Conservation (phyloP, 2,888 invertebrate genomes). For the Sarcophaga variegata region DNA sequence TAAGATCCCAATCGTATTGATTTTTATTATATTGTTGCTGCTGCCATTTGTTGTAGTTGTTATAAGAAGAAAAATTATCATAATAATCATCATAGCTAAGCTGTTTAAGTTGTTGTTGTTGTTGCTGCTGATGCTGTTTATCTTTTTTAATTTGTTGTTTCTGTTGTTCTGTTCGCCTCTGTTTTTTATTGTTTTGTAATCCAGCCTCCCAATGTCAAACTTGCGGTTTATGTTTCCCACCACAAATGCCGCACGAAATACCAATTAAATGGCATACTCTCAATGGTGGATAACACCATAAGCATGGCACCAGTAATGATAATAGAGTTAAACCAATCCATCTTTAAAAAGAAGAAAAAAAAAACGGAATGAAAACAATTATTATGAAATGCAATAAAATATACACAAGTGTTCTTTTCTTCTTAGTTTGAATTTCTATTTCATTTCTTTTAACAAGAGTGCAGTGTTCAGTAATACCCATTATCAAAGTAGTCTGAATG, state of each 20-base stretch:
- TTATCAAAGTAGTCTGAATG: background rate
- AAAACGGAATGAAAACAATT: background rate
- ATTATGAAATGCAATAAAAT: background rate
- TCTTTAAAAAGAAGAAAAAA: slow-evolving; percentile 72
- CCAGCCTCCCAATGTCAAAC: slow-evolving; percentile 82
- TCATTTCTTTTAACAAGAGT: no score
- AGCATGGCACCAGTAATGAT: slow-evolving; percentile 94
- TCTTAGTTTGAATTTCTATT: no score
- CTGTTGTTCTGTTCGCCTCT: slow-evolving; percentile 37
- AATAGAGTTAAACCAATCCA: slow-evolving; percentile 94
- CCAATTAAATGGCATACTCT: slow-evolving; percentile 92
- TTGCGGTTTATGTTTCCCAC: slow-evolving; percentile 88
- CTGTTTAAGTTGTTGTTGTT: slow-evolving; percentile 21
- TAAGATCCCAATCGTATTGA: slow-evolving; percentile 63
- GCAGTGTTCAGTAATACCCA: no score
- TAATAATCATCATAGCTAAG: slow-evolving; percentile 58
- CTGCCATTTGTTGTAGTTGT: slow-evolving; percentile 64
- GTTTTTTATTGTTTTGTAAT: slow-evolving; percentile 75
- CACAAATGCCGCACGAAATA: slow-evolving; percentile 90
- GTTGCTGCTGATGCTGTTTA: slow-evolving; percentile 5
- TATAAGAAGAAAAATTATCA: slow-evolving; percentile 54
- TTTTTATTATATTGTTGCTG: slow-evolving; percentile 57
- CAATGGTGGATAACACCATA: slow-evolving; percentile 96
- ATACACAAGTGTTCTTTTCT: no score
- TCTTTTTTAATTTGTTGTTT: slow-evolving; percentile 22